phyloP scores from a whole-genome alignment of 2,888 invertebrate genomes.

The Monopis laevigella region DNA sequence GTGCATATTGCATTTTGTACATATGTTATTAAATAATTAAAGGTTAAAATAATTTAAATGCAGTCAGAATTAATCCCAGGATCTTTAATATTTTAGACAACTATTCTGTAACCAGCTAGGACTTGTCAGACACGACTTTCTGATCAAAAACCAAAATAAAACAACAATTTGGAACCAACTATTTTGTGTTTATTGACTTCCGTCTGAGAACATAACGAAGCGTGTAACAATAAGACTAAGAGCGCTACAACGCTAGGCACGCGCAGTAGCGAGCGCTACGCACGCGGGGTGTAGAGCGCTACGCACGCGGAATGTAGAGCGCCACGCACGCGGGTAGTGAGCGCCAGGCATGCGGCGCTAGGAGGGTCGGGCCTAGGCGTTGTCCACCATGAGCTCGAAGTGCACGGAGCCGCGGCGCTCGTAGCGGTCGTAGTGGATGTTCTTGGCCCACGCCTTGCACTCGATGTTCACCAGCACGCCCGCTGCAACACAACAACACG shows the following conservation, averaged over 20 bases:
- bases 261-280: constrained; percentile 35
- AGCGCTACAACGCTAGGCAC: constrained; percentile 41
- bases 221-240: constrained; percentile 56
- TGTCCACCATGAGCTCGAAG: constrained; percentile 93
- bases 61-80: no score
- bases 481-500: constrained; percentile 59
- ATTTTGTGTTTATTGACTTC: constrained; percentile 68
- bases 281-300: neutral
- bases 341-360: neutral
- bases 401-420: constrained; percentile 93
- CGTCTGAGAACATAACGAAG: constrained; percentile 61
- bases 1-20: no score
- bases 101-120: no score
- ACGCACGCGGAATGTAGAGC: neutral
- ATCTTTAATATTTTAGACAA: no score
- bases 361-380: constrained; percentile 32
- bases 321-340: neutral
- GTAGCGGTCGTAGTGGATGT: constrained; percentile 85
- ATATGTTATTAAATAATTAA: no score
- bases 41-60: no score
- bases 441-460: constrained; percentile 93
- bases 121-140: no score
- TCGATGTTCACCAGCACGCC: constrained; percentile 92
- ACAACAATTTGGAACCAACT: constrained; percentile 66
- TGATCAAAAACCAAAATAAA: no score